phyloP scores from a whole-genome alignment of 1,140 invertebrate genomes.

The Phymastichus coffea region DNA sequence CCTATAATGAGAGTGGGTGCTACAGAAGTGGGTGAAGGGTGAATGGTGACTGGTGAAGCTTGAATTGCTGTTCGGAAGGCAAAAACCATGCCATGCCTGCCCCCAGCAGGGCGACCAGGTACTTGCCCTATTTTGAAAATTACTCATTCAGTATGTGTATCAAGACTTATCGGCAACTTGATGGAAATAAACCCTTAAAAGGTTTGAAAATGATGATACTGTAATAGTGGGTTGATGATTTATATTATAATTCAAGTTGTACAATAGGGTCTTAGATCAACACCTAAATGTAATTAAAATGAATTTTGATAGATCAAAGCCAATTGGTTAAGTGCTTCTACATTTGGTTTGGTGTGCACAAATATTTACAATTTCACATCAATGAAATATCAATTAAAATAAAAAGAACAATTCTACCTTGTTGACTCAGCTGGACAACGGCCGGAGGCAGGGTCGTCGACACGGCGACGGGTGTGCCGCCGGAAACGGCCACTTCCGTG shows the following conservation, averaged over 20 bases:
- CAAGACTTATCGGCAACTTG: no score
- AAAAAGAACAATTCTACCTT: constrained; percentile 60
- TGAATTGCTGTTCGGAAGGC: constrained; percentile 60
- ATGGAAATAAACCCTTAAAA: constrained; percentile 2
- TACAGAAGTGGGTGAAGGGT: constrained; percentile 62
- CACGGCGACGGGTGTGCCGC: constrained; percentile 64
- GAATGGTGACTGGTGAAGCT: constrained; percentile 56
- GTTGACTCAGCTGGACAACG: constrained; percentile 61
- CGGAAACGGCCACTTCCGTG: constrained; percentile 66
- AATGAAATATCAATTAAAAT: no score
- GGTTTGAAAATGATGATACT: no score
- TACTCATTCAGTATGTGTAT: constrained; percentile 37
- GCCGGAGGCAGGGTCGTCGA: constrained; percentile 64
- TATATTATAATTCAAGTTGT: background rate
- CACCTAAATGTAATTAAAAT: no score
- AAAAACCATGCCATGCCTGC: constrained; percentile 70
- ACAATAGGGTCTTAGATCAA: no score
- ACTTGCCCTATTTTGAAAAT: constrained; percentile 62
- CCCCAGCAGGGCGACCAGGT: constrained; percentile 66
- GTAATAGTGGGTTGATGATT: no score
- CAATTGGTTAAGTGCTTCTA: no score
- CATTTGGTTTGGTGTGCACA: no score
- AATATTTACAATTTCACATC: no score
- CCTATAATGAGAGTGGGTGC: constrained; percentile 58
- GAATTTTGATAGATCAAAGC: no score